Evolutionary conservation across 2,113 vertebrate species (phyloP).

Genomic region (Apteryx mantelli): DNA sequence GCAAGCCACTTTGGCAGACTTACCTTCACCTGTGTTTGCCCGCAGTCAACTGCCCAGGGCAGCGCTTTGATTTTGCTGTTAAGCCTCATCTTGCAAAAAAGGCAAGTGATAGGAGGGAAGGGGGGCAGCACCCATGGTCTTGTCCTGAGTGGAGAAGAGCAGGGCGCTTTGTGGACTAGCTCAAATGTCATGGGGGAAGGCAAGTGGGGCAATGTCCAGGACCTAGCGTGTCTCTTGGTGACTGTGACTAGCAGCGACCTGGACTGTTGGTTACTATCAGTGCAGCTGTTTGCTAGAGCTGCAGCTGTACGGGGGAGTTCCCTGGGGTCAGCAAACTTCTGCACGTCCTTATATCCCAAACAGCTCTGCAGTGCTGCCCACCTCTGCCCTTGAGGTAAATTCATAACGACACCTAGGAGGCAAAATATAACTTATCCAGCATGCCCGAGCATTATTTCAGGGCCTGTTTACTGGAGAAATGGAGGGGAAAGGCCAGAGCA

Average conservation of each 20-base stretch:
- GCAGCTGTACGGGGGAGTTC: background rate
- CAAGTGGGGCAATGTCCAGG: background rate
- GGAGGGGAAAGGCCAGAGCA: background rate
- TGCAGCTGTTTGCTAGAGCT: background rate
- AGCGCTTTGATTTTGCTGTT: rapidly evolving
- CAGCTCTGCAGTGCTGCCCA: background rate
- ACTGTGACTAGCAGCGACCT: background rate
- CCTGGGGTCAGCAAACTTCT: background rate
- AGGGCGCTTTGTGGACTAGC: background rate
- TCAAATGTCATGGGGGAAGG: background rate
- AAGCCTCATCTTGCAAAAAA: background rate
- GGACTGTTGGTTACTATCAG: too few relatives aligned
- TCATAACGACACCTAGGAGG: background rate
- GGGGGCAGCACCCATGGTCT: background rate
- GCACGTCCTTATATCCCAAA: background rate
- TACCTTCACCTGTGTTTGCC: rapidly evolving
- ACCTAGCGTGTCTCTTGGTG: background rate
- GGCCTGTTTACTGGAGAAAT: rapidly evolving
- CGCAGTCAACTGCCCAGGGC: background rate
- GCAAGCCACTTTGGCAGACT: rapidly evolving
- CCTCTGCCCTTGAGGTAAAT: background rate
- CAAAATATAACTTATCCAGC: rapidly evolving
- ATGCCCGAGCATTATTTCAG: rapidly evolving
- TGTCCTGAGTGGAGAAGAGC: background rate
- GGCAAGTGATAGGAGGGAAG: background rate